Conservation (phyloP, 2,888 invertebrate genomes). For the Sicus ferrugineus region DNA sequence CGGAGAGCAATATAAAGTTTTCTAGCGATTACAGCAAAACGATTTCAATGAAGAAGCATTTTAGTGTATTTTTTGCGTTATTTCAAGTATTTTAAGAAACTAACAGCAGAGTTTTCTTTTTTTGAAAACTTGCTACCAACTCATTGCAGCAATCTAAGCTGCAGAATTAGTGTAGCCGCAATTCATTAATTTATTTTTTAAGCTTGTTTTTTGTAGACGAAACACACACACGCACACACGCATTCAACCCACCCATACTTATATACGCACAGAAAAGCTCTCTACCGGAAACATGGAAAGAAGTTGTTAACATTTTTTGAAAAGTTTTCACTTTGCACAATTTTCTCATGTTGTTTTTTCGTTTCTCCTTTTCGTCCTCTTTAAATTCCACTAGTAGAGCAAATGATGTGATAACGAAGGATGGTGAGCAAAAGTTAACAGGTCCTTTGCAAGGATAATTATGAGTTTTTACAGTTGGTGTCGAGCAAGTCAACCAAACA, state of each 20-base stretch:
- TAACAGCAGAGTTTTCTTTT: too few relatives aligned
- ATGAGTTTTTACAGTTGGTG: too few relatives aligned
- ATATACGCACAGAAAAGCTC: not conserved
- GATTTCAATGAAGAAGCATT: too few relatives aligned
- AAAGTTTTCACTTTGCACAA: slow-evolving; percentile 40
- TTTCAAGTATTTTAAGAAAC: too few relatives aligned
- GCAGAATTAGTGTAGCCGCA: slow-evolving; percentile 46
- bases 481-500: too few relatives aligned
- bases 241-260: not conserved
- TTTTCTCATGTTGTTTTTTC: not conserved
- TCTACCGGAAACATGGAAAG: slow-evolving; percentile 53
- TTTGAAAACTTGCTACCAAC: not conserved
- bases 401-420: not conserved
- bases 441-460: too few relatives aligned
- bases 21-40: too few relatives aligned
- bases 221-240: not conserved
- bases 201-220: slow-evolving; percentile 32
- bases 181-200: slow-evolving; percentile 49
- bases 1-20: too few relatives aligned
- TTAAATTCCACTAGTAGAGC: slow-evolving; percentile 26
- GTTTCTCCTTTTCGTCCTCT: not conserved
- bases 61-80: too few relatives aligned
- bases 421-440: too few relatives aligned
- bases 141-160: slow-evolving; percentile 24
- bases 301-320: slow-evolving; percentile 54